Conservation (phyloP, 2,888 invertebrate genomes). For the Erpobdella octoculata region DNA sequence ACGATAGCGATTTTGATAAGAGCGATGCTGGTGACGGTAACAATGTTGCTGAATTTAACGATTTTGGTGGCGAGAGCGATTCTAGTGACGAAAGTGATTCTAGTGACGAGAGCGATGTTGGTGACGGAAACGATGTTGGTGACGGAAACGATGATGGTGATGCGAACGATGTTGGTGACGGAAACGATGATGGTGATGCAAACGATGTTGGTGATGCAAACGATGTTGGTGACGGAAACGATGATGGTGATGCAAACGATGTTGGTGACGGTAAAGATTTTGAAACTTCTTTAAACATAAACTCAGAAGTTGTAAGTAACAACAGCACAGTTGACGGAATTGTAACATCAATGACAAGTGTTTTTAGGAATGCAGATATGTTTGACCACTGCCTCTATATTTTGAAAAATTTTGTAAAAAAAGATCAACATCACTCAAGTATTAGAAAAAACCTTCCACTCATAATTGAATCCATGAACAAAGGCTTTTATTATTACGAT, state of each 20-base stretch:
- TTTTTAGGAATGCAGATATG: too few relatives aligned
- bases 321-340: too few relatives aligned
- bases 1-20: neutral
- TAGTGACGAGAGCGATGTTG: slow-evolving; percentile 14
- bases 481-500: too few relatives aligned
- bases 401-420: too few relatives aligned
- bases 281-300: too few relatives aligned
- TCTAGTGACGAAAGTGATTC: slow-evolving; percentile 5
- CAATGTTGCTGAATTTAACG: neutral
- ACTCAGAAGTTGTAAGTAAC: too few relatives aligned
- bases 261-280: neutral
- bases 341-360: too few relatives aligned
- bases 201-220: neutral
- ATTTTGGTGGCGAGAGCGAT: slow-evolving; percentile 32
- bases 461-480: too few relatives aligned
- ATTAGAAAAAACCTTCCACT: too few relatives aligned
- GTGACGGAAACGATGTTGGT: neutral
- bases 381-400: too few relatives aligned
- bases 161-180: neutral
- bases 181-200: neutral
- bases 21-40: neutral
- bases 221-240: neutral
- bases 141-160: neutral
- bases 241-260: neutral
- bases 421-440: too few relatives aligned